Evolutionary conservation across 2,113 vertebrate species (phyloP), one percentile per base, ranked within the genome.

Genomic region (Erythrocebus patas): DNA sequence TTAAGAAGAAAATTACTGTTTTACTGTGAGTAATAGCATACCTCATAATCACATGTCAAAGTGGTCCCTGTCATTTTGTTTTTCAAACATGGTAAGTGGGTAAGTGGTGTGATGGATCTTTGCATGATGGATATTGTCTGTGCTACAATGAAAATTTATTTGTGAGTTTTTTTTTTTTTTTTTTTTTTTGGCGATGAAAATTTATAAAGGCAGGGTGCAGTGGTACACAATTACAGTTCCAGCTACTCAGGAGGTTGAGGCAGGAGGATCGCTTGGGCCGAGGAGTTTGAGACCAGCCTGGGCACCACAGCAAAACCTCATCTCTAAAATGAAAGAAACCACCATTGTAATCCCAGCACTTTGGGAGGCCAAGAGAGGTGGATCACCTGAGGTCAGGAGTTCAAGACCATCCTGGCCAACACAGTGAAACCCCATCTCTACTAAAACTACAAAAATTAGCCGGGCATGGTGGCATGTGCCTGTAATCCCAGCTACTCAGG

Each of bases 1-100:
- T 82, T 79, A 43, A 88, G 86, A 82, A 78, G 59, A 88, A 94
- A 94, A 89, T 92, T 30, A 50, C 32, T 64, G 5, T 85, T 85
- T 84, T 70, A 38, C 52, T n/a, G 18, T 68, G 64, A 61, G 50
- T 75, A 48, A 22, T 32, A 75, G 17, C 13, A 76, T 13, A 66
- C 3, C 25, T 27, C n/a, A 43, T 32, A 85, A 70, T 59, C 32
- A 68, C 57, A 50, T 76, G 61, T 78, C 75, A 70, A 11, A 70
- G 27, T 27, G 20, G 22, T 7, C 23, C 55, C 90, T 90, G 35
- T 57, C 43, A 43, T 59, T 52, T 75, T 52, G 75, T 22, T 79
- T 79, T 85, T 75, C 73, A 73, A 89, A 48, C 25, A 40, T 38
- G 66, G 14, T 45, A 25, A 52, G 25, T 80, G 59, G 38, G 30